phyloP scores from a whole-genome alignment of 2,888 invertebrate genomes.

The Dascillus cervinus region DNA sequence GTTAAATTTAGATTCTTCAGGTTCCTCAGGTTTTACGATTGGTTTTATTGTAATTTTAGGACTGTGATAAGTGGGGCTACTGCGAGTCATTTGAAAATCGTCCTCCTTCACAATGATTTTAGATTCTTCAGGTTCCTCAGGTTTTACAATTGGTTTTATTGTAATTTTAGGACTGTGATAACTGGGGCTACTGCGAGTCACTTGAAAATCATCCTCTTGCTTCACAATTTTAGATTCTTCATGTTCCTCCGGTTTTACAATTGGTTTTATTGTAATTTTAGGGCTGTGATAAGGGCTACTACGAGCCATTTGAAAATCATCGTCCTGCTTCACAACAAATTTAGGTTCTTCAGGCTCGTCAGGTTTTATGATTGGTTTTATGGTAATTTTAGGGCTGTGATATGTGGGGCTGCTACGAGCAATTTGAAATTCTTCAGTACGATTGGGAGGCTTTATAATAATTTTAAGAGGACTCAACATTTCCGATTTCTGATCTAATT shows the following conservation, averaged over 20 bases:
- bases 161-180: constrained; percentile 32
- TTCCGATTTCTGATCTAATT: constrained; percentile 38
- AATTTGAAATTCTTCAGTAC: constrained; percentile 25
- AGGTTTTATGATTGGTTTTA: constrained; percentile 37
- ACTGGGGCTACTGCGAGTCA: constrained; percentile 31
- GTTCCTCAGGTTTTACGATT: constrained; percentile 37
- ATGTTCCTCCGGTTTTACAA: constrained; percentile 19
- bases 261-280: constrained; percentile 37
- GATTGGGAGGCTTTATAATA: constrained; percentile 45
- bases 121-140: constrained; percentile 4
- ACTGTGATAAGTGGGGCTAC: too few species aligned
- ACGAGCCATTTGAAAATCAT: constrained; percentile 13
- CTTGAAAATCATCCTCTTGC: constrained; percentile 9
- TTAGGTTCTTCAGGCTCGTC: constrained; percentile 11
- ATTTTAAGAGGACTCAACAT: constrained; percentile 36
- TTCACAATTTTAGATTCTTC: neutral
- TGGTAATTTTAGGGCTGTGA: constrained; percentile 40
- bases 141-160: constrained; percentile 34
- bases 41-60: constrained; percentile 53
- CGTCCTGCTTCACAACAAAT: too few species aligned
- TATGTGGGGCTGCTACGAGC: constrained; percentile 4
- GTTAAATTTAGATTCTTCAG: neutral
- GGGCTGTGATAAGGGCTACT: constrained; percentile 36
- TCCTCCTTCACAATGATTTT: neutral
- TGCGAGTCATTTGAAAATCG: too few species aligned